Evolutionary conservation across 1,140 invertebrate species (phyloP), one percentile per base, ranked within the genome.

Genomic region (Aporrectodea caliginosa): DNA sequence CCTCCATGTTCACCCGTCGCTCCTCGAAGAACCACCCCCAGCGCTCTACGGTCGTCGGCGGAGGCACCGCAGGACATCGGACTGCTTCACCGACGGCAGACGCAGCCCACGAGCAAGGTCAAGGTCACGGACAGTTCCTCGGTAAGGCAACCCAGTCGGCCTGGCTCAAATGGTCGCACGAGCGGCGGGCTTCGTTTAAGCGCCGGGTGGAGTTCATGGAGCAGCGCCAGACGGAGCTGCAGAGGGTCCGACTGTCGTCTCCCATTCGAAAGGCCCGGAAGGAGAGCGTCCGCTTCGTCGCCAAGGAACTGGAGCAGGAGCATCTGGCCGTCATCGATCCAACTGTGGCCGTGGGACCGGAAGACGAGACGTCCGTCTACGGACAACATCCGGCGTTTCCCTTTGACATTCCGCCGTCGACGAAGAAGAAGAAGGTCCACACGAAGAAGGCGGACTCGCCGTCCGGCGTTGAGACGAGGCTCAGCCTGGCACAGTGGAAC

Each of bases 181-280:
- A 85, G 29, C 79, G 87, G 12, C 77, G 86, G 1, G 84, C 84
- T 0, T 87, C 86, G 0, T 86, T 81, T 71, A 82, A 85, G 75
- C 78, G 84, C n/a, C 78, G 84, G 30, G 78, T 86, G n/a, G 84
- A 86, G 58, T 79, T 84, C 12, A 79, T 87, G 75, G 87, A 85
- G 12, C 83, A 85, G 43, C 80, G 77, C 0, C 80, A 82, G 16
- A 80, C 82, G 22, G 78, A 82, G 35, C 30, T 72, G 34, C 82
- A 83, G 35, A 77, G 80, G n/a, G 82, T 82, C 69, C 78, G 87
- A 16, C 84, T 86, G 72, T 84, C 87, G 22, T 87, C 87, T 12
- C 87, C 87, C 2, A 83, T 88, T 2, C 86, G 85, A 78, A 87
- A 87, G 80, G 87, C 86, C 30, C 83, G 86, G 1, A 82, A 87